Base-by-base conservation (phyloP, 2,113 vertebrate species). In the Sphyrna mokarran region DNA sequence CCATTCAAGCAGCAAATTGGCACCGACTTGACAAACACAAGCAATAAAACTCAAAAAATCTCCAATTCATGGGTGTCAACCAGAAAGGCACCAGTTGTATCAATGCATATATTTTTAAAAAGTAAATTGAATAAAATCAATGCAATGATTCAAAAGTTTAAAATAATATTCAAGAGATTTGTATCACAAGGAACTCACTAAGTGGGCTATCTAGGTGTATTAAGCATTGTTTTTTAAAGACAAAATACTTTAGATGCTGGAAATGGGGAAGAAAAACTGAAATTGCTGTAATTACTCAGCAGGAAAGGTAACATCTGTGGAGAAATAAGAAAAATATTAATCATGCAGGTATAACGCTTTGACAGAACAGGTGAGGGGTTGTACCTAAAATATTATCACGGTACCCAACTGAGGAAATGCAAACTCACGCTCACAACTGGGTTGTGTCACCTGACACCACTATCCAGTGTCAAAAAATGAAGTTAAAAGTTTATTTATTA, bases 271-370 rank as follows among this genome's bases (percentile, higher is more conserved):
- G 16, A 40, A 37, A 37, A 63, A 16, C 40, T 48, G 18, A 37
- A 80, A 48, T 66, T 63, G 89, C 33, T 37, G 14, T 43, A 54
- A 89, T 5, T 11, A 58, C 40, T 22, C 61, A 63, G 20, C 85
- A 87, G 48, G 87, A 14, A 58, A 91, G 29, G 87, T 37, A 93
- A 33, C 61, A 93, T 66, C 89, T 93, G 89, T 93, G 89, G 89
- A 93, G 61, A 93, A 93, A 68, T 37, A 13, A 22, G 33, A 37
- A 8, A n/a, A 91, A 66, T n/a, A 13, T 63, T 58, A 58, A 63
- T 9, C 58, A 20, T 93, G 61, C 18, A 40, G 4, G 80, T 22
- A 66, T 1, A 61, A 61, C 37, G 26, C 33, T 66, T 7, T 66
- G 61, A 91, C 89, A 93, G 80, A 83, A 66, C 16, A 37, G 33